Conservation (phyloP, 2,113 vertebrate genomes). For the Dromiciops gliroides region DNA sequence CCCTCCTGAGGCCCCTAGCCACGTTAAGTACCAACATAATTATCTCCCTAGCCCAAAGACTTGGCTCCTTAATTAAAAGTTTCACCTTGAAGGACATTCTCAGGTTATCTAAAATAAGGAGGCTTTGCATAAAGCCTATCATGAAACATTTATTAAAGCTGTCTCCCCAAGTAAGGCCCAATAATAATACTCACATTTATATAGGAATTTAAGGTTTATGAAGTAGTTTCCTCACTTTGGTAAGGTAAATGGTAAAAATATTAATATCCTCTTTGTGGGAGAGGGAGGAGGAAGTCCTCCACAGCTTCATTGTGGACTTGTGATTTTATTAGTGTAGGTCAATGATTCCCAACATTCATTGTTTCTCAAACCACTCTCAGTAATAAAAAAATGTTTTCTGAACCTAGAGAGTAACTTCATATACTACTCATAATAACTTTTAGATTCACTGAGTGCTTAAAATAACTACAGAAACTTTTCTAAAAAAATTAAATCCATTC, state of each 20-base stretch:
- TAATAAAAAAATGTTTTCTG: not conserved
- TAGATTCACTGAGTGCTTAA: not conserved
- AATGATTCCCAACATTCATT: not conserved
- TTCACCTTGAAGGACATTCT: constrained; percentile 39
- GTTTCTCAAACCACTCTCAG: not conserved
- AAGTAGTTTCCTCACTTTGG: not conserved
- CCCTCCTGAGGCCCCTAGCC: constrained; percentile 12
- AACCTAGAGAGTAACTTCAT: not conserved
- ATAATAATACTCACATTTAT: not conserved
- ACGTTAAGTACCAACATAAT: constrained; percentile 65
- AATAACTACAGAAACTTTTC: not conserved
- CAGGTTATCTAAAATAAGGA: constrained; percentile 34
- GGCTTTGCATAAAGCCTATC: not conserved
- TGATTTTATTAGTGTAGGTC: not conserved
- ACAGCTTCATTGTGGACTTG: not conserved
- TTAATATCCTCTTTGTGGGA: not conserved
- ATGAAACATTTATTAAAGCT: not conserved
- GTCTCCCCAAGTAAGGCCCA: not conserved
- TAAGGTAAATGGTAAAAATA: not conserved
- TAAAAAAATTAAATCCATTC: not conserved
- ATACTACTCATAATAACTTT: not conserved
- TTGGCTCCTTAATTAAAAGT: constrained; percentile 65
- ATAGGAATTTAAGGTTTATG: not conserved
- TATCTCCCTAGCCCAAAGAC: constrained; percentile 42
- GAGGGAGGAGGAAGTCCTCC: not conserved